These are phyloP conservation scores for Apogon talboti DNA, from an alignment of 2,797 vertebrate genomes.

Conservation along the genomic window DNA sequence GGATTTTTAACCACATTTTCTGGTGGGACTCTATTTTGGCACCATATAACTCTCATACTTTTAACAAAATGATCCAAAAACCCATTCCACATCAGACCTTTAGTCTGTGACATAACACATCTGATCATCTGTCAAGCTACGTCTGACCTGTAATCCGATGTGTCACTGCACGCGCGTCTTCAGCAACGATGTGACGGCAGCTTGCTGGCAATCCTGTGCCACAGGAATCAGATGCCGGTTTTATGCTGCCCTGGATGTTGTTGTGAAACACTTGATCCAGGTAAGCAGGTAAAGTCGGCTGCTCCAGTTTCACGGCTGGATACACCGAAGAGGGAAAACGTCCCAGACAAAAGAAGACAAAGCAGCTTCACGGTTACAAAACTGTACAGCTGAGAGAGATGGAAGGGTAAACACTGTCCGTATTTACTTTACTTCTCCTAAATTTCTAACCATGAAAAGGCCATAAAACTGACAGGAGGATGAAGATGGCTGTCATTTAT, in stretches of 20 bases:
- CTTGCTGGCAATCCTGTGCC: neutral
- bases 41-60: too few species aligned
- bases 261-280: conserved; percentile 16
- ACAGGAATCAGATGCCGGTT: conserved; percentile 12
- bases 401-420: too few species aligned
- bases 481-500: too few species aligned
- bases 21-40: too few species aligned
- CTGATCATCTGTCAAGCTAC: neutral
- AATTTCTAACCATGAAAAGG: too few species aligned
- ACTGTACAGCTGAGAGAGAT: too few species aligned
- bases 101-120: too few species aligned
- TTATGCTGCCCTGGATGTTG: conserved; percentile 14
- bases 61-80: too few species aligned
- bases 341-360: neutral
- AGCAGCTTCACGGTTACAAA: neutral
- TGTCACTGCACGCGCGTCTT: neutral
- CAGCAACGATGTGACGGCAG: neutral
- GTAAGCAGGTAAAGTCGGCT: neutral
- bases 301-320: conserved; percentile 16
- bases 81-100: too few species aligned
- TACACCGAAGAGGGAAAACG: neutral
- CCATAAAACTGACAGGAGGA: too few species aligned
- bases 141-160: conserved; percentile 14
- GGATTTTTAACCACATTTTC: too few species aligned
- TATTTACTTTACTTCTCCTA: too few species aligned